Base-by-base conservation (phyloP, 64 coral and sea anemone species). In the Pachyseris speciosa region DNA sequence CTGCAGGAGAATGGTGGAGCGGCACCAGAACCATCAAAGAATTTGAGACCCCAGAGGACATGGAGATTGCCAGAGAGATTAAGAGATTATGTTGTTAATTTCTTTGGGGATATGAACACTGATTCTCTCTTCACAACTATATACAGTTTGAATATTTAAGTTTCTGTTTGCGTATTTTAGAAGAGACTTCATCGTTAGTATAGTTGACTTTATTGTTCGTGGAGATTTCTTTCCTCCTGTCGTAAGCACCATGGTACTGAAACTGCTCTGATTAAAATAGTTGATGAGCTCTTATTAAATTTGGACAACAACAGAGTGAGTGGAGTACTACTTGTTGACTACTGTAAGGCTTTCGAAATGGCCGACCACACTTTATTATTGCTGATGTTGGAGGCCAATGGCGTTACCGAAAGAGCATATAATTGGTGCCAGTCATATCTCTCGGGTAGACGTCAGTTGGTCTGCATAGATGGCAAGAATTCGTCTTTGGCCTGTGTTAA, bases 371-470 rank as follows among this genome's bases (percentile, higher is more conserved):
- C 73, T 52, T 44, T 87, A 39, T 55, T 87, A 52, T 51, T 86
- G 42, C 36, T 71, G 50, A 87, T 72, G 34, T 51, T 74, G 20
- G 19, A 72, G 50, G 43, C 67, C 25, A 68, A 87, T 87, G 64
- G 64, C 48, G 37, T 87, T 31, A 50, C 9, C 45, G 22, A 67
- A 7, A 26, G 37, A 72, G 84, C 34, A 69, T 29, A 70, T 53
- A n/a, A 28, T 39, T 87, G 67, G 84, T 70, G 63, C 48, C 30
- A 87, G 84, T 87, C 84, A 24, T 72, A 87, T 50, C 65, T 87
- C 61, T 69, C 5, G 20, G 12, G 43, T 36, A 44, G 67, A 52
- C 8, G 34, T 44, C 84, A 87, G 60, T 49, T 87, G 33, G 83
- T 86, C 27, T 42, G 37, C 67, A 25, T 86, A 10, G 44, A 86